A percentile compares a stretch with the other conserved stretches of the same genome.
phyloP scores from a whole-genome alignment of 2,888 invertebrate species.

The Nomada hirtipes region DNA sequence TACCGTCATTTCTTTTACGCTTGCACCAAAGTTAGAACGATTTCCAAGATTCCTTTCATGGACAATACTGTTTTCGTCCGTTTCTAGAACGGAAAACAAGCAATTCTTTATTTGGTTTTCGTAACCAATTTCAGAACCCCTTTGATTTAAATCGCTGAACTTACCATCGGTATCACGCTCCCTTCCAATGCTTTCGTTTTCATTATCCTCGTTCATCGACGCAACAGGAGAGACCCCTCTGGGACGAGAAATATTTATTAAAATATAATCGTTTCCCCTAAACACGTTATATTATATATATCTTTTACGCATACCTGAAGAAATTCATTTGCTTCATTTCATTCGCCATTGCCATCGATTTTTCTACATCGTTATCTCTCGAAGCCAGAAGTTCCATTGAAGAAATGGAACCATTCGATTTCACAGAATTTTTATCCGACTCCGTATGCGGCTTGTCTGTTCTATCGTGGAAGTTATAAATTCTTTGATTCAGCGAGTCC shows the following conservation, averaged over 20 bases:
- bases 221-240: conserved; percentile 19
- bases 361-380: neutral
- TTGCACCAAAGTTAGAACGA: conserved; percentile 16
- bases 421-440: conserved; percentile 39
- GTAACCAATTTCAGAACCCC: neutral
- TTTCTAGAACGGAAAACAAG: conserved; percentile 29
- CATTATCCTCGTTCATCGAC: neutral
- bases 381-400: conserved; percentile 19
- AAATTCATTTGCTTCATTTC: neutral
- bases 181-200: neutral
- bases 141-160: neutral
- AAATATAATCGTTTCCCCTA: conserved; percentile 3
- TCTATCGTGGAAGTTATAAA: neutral
- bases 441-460: conserved; percentile 13
- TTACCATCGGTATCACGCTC: conserved; percentile 26
- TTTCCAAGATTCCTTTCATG: conserved; percentile 35
- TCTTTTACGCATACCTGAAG: conserved; percentile 33
- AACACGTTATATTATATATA: too few relatives aligned
- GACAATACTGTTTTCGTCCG: conserved; percentile 25
- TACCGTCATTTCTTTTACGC: conserved; percentile 59
- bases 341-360: neutral
- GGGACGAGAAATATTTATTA: conserved; percentile 1
- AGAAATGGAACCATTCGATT: conserved; percentile 32
- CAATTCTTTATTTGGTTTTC: neutral
- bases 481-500: neutral